A percentile compares a stretch with the other conserved stretches of the same genome.
Conservation (phyloP, 2,113 vertebrate genomes). For the Varanus komodoensis region DNA sequence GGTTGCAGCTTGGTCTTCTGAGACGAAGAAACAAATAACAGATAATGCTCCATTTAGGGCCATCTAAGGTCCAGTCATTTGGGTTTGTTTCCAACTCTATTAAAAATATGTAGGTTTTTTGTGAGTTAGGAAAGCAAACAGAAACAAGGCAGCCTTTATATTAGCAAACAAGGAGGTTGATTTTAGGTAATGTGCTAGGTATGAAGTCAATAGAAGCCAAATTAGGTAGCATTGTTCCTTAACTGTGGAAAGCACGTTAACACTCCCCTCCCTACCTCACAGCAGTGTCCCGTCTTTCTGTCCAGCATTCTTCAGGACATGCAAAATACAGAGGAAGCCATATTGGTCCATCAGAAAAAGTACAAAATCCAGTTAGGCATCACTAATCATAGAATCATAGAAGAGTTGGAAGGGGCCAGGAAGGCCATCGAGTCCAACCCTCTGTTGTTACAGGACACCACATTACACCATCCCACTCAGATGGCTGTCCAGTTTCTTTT, state of each 20-base stretch:
- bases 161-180: background rate
- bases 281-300: background rate
- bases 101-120: background rate
- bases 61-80: background rate
- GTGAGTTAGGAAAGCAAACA: background rate
- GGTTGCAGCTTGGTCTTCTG: background rate
- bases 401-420: too few species aligned
- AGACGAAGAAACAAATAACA: background rate
- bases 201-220: background rate
- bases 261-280: background rate
- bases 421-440: too few species aligned
- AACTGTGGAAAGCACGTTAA: background rate
- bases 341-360: background rate
- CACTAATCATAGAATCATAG: background rate
- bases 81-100: background rate
- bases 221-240: background rate
- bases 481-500: too few species aligned
- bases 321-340: background rate
- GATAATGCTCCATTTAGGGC: background rate
- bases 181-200: background rate
- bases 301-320: background rate
- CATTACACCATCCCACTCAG: too few species aligned
- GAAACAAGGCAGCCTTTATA: background rate
- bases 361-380: background rate
- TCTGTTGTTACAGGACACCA: too few species aligned